Conservation (phyloP, 2,797 vertebrate genomes). For the Pseudochirops corinnae region DNA sequence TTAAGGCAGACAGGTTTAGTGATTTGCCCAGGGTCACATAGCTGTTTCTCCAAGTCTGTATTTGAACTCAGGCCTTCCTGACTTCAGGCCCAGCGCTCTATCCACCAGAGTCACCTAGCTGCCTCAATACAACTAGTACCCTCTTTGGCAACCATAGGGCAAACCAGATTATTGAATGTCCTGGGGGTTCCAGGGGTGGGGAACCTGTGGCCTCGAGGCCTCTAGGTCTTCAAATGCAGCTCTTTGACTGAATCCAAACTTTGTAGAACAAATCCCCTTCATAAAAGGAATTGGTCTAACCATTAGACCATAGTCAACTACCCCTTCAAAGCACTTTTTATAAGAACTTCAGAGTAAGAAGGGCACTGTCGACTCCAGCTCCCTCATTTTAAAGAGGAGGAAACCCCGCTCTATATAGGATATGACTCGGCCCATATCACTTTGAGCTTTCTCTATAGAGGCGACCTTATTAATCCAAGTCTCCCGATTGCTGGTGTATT, state of each 20-base stretch:
- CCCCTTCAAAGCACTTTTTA: background rate
- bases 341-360: background rate
- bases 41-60: background rate
- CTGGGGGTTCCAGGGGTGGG: too few relatives aligned
- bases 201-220: too few relatives aligned
- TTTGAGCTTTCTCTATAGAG: background rate
- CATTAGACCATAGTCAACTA: background rate
- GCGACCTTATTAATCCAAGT: background rate
- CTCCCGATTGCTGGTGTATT: background rate
- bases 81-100: background rate
- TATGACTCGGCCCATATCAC: background rate
- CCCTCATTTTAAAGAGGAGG: background rate
- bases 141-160: background rate
- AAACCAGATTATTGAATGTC: background rate
- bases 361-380: background rate
- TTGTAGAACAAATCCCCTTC: too few relatives aligned
- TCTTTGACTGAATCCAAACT: too few relatives aligned
- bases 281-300: too few relatives aligned
- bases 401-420: background rate
- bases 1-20: background rate
- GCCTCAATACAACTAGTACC: background rate
- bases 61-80: background rate
- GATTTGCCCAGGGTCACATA: background rate
- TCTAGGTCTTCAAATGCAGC: too few relatives aligned
- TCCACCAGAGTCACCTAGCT: background rate